Evolutionary conservation across 2,888 invertebrate genomes (phyloP).

Genomic region (Aelia acuminata): DNA sequence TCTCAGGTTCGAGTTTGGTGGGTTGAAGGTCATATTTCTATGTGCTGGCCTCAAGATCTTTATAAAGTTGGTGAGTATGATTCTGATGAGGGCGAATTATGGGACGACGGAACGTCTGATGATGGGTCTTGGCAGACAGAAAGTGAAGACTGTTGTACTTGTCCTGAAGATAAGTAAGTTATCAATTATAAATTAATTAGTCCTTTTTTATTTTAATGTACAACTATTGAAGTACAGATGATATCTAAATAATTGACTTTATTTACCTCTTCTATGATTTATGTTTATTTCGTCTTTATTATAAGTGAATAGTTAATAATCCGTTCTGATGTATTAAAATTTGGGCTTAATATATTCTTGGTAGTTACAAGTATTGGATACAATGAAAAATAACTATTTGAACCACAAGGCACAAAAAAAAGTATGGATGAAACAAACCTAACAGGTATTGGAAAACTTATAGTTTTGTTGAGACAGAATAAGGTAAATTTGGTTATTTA

Average conservation of each 20-base stretch:
- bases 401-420: too few species aligned
- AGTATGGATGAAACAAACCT: too few species aligned
- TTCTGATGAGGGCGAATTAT: slow-evolving; percentile 81
- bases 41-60: slow-evolving; percentile 94
- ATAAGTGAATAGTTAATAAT: too few species aligned
- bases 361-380: too few species aligned
- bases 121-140: slow-evolving; percentile 90
- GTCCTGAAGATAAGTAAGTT: slow-evolving; percentile 71
- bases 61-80: slow-evolving; percentile 75
- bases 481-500: too few species aligned
- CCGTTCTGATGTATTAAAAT: too few species aligned
- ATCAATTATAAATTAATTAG: not conserved
- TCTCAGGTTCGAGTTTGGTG: slow-evolving; percentile 89
- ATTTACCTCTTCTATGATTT: not conserved
- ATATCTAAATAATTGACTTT: not conserved
- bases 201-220: not conserved
- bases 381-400: too few species aligned
- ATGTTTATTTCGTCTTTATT: too few species aligned
- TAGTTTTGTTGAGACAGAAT: too few species aligned
- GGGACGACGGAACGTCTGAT: slow-evolving; percentile 77
- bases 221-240: not conserved
- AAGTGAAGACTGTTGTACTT: slow-evolving; percentile 72
- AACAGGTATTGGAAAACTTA: too few species aligned
- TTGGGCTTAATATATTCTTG: too few species aligned
- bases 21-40: slow-evolving; percentile 87